Percentiles rank a stretch among this genome's conserved stretches.
phyloP scores from a whole-genome alignment of 2,888 invertebrate species.

The Epistrophella euchroma region DNA sequence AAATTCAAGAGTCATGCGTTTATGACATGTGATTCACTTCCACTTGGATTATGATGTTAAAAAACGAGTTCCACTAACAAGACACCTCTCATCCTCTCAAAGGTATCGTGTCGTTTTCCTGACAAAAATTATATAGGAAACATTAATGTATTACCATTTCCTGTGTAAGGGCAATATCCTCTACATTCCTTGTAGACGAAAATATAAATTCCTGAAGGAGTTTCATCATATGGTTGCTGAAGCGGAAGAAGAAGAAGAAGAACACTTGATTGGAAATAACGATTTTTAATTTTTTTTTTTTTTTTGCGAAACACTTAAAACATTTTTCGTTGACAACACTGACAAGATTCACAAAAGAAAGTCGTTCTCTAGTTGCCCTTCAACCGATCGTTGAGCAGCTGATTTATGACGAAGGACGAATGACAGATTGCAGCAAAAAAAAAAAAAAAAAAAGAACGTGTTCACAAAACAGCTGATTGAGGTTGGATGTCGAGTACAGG shows the following conservation, averaged over 20 bases:
- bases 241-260: too few species aligned
- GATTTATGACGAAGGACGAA: slow-evolving; percentile 44
- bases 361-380: not conserved
- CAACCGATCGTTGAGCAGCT: slow-evolving; percentile 4
- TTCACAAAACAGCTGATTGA: slow-evolving; percentile 42
- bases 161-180: slow-evolving; percentile 82
- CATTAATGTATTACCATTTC: slow-evolving; percentile 82
- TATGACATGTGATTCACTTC: slow-evolving; percentile 57
- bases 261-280: not conserved
- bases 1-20: slow-evolving; percentile 47
- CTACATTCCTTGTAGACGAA: slow-evolving; percentile 83
- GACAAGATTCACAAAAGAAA: not conserved
- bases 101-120: not conserved
- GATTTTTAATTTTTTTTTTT: not conserved
- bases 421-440: slow-evolving; percentile 22
- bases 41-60: slow-evolving; percentile 6
- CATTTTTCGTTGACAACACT: slow-evolving; percentile 35
- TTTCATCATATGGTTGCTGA: slow-evolving; percentile 80
- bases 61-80: not conserved
- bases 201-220: slow-evolving; percentile 83
- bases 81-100: too few species aligned
- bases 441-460: slow-evolving; percentile 27
- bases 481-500: not conserved
- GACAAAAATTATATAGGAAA: not conserved
- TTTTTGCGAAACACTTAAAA: slow-evolving; percentile 7